These are phyloP conservation scores for Nixonia krombeini DNA, from an alignment of 1,140 invertebrate genomes.

Conservation along the genomic window DNA sequence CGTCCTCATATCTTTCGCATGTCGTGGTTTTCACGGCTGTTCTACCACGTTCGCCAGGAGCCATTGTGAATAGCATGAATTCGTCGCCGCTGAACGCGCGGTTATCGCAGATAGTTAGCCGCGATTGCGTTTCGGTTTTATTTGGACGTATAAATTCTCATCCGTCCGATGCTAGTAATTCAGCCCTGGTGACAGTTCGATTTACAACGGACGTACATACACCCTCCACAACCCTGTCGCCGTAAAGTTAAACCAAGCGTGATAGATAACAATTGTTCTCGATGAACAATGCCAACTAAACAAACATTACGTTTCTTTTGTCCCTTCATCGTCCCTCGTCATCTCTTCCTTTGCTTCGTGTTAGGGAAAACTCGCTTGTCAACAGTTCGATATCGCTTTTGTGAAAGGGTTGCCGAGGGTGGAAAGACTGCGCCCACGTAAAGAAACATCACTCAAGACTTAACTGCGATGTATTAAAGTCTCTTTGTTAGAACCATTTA, in stretches of 20 bases:
- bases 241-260: not conserved
- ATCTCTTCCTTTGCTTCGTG: not conserved
- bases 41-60: not conserved
- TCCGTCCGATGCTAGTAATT: conserved; percentile 6
- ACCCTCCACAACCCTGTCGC: not conserved
- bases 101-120: conserved; percentile 12
- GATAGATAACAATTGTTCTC: conserved; percentile 2
- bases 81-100: not conserved
- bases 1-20: conserved; percentile 16
- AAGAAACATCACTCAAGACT: no score
- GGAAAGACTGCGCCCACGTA: no score
- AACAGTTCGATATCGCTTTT: no score
- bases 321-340: no score
- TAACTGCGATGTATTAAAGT: no score
- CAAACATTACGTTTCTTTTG: not conserved
- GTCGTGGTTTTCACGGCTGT: conserved; percentile 2
- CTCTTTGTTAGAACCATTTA: no score
- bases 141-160: not conserved
- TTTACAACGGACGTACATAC: not conserved
- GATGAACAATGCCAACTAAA: not conserved
- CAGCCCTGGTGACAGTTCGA: conserved; percentile 10
- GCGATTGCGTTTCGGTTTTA: conserved; percentile 14
- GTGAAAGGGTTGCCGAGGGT: no score
- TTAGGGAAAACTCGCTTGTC: no score
- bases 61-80: not conserved